Evolutionary conservation across 2,888 invertebrate genomes (phyloP).

Genomic region (Vesta saturnalis): DNA sequence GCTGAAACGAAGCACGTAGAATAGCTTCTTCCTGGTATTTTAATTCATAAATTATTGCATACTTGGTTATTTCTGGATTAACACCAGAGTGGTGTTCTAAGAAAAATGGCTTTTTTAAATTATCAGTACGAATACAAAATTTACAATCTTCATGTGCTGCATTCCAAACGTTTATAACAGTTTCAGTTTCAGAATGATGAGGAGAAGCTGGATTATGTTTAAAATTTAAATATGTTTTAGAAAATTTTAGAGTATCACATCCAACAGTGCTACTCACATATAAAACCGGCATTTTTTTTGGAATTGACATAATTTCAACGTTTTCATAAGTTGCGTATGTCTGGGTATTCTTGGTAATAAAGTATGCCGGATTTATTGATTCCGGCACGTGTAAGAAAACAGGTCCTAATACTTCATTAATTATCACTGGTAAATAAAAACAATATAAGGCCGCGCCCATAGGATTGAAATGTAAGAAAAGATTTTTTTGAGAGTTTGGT

Average conservation of each 20-base stretch:
- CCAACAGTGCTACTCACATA: slow-evolving; percentile 45
- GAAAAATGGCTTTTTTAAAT: slow-evolving; percentile 50
- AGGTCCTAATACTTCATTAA: slow-evolving; percentile 70
- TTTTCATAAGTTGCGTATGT: neutral
- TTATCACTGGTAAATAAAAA: slow-evolving; percentile 68
- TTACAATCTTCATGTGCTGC: slow-evolving; percentile 37
- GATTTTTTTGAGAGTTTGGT: slow-evolving; percentile 48
- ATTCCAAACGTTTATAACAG: slow-evolving; percentile 41
- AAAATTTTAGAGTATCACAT: slow-evolving; percentile 35
- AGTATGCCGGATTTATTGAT: slow-evolving; percentile 41
- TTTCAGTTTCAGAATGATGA: neutral
- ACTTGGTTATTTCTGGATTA: slow-evolving; percentile 27
- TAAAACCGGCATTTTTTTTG: slow-evolving; percentile 38
- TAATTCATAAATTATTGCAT: slow-evolving; percentile 47
- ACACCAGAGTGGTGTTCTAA: slow-evolving; percentile 47
- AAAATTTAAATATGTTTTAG: slow-evolving; percentile 22
- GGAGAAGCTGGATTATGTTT: neutral
- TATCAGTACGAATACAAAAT: slow-evolving; percentile 52
- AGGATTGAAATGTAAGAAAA: slow-evolving; percentile 61
- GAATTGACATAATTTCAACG: neutral
- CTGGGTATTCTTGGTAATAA: slow-evolving; percentile 35
- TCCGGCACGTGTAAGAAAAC: slow-evolving; percentile 55
- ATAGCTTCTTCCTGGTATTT: slow-evolving; percentile 46
- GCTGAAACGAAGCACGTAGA: slow-evolving; percentile 51
- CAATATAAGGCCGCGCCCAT: slow-evolving; percentile 64